Evolutionary conservation across 2,888 invertebrate genomes (phyloP).

Genomic region (Bembecia ichneumoniformis): DNA sequence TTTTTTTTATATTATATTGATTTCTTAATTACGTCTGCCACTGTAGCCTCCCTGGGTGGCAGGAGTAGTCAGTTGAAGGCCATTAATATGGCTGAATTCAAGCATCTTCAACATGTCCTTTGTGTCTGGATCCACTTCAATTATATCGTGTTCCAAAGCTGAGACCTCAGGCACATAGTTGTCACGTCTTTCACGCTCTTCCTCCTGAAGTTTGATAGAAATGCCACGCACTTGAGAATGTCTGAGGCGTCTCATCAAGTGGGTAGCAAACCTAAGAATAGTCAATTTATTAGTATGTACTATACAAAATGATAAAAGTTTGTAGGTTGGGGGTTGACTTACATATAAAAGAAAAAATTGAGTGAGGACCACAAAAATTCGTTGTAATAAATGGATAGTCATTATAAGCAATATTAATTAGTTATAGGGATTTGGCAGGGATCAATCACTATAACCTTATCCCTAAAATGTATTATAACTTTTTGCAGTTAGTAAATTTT

Average conservation of each 20-base stretch:
- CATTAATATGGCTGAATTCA: slow-evolving; percentile 94
- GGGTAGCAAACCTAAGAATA: slow-evolving; percentile 91
- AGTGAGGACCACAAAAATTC: too few relatives aligned
- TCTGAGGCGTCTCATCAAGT: slow-evolving; percentile 98
- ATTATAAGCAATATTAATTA: too few relatives aligned
- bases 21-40: slow-evolving; percentile 67
- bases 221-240: slow-evolving; percentile 98
- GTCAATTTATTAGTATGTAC: too few relatives aligned
- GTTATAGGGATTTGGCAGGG: too few relatives aligned
- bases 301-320: too few relatives aligned
- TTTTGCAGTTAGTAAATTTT: too few relatives aligned
- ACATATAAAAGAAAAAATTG: too few relatives aligned
- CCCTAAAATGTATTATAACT: too few relatives aligned
- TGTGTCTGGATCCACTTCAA: slow-evolving; percentile 98
- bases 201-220: slow-evolving; percentile 99
- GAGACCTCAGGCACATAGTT: slow-evolving; percentile 98
- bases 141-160: slow-evolving; percentile 95
- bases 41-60: slow-evolving; percentile 72
- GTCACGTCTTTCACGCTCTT: slow-evolving; percentile 98
- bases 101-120: slow-evolving; percentile 99
- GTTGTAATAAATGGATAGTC: too few relatives aligned
- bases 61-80: slow-evolving; percentile 91
- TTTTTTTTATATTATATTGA: slow-evolving; percentile 5
- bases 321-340: too few relatives aligned
- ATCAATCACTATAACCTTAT: too few relatives aligned